These are phyloP conservation scores for Zoanthus solanderi DNA, from an alignment of 92 coral and sea anemone species.

Conservation along the genomic window DNA sequence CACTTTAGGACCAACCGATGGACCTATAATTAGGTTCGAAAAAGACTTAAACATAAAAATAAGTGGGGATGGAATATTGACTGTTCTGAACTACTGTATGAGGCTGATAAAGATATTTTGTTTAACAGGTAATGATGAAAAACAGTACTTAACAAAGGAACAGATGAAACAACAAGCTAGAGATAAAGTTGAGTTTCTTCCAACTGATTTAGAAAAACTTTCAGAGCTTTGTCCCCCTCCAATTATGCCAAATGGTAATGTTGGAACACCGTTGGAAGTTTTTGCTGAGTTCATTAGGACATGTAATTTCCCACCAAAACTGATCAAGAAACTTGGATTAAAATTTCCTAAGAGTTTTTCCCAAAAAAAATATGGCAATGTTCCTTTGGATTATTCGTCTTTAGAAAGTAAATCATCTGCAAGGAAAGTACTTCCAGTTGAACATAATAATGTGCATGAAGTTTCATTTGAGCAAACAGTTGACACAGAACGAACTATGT, in stretches of 20 bases:
- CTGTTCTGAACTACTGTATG: too few species aligned
- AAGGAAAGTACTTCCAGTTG: not conserved
- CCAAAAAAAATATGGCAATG: conserved; percentile 92
- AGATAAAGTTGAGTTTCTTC: conserved; percentile 78
- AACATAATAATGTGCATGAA: not conserved
- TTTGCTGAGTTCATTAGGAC: conserved; percentile 84
- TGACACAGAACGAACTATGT: not conserved
- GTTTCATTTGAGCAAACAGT: not conserved
- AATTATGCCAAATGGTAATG: conserved; percentile 98
- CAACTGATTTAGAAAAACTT: conserved; percentile 75
- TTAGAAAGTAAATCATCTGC: conserved; percentile 34
- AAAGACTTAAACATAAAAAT: too few species aligned
- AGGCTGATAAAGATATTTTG: not conserved
- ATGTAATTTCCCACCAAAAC: conserved; percentile 91
- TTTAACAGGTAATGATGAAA: conserved; percentile 39
- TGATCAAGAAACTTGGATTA: conserved; percentile 89
- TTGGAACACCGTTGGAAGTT: conserved; percentile 82
- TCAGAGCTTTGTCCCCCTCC: conserved; percentile 93
- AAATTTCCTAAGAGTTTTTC: conserved; percentile 77
- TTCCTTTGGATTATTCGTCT: conserved; percentile 82
- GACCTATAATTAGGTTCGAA: too few species aligned
- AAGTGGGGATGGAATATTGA: too few species aligned
- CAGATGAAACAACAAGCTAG: conserved; percentile 59
- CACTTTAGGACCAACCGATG: too few species aligned
- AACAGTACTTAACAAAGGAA: conserved; percentile 70